Evolutionary conservation across 2,113 vertebrate species (phyloP), one percentile per base, ranked within the genome.

Genomic region (Galbula dea): DNA sequence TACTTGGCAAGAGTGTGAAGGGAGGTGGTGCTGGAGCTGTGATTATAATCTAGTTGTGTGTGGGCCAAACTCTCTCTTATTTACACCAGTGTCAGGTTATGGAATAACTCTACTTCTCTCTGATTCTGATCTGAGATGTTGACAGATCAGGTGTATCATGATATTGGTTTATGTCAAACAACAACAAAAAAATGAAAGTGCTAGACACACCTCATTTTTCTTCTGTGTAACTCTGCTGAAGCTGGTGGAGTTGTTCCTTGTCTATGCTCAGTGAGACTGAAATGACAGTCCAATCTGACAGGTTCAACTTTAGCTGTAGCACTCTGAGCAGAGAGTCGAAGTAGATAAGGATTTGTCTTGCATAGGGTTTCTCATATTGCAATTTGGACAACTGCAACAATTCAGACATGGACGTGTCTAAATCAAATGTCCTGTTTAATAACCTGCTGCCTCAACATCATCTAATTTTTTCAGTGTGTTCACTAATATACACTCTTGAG

Each of bases 201-300:
- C 23, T 49, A 69, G 91, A 52, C 91, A 93, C 90, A 68, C 73
- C 83, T 93, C 6, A 66, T 89, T 93, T 89, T 95, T 74, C 41
- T 88, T 68, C 26, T 0, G 0, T 54, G 46, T 88, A 89, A 46
- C 51, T 58, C 49, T 66, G 49, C 61, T 76, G 57, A 72, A 46
- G 63, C 27, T 0, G 2, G 66, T 58, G 52, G 58, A 66, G 32
- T 6, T 72, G 45, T 39, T 94, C 22, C 27, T 45, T 87, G 79
- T 89, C 89, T 49, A 88, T 34, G 68, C 32, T 11, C 45, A 34
- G 48, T 30, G 41, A 86, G 52, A n/a, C 15, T n/a, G 67, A 83
- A 82, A 80, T 32, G 63, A 63, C 59, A 74, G 48, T 73, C 27
- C 52, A 48, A 21, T 18, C 63, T 80, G 63, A 74, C 13, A 22